Conservation (phyloP, 2,113 vertebrate genomes). For the Empidonax traillii region DNA sequence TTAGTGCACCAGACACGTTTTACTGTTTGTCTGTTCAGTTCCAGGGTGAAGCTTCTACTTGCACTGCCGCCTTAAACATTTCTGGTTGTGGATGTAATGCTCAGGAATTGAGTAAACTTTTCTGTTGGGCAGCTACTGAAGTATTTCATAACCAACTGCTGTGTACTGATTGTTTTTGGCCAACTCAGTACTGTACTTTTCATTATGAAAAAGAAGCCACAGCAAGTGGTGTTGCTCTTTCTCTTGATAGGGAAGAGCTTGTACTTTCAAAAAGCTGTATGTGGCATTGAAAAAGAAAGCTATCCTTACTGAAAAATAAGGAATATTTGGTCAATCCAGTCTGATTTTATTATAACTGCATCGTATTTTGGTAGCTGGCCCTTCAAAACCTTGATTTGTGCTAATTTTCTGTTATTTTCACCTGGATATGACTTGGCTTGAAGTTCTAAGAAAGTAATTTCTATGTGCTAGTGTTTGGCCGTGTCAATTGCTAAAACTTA, state of each 20-base stretch:
- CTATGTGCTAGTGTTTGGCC: neutral
- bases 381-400: neutral
- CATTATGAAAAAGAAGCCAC: neutral
- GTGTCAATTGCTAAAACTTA: neutral
- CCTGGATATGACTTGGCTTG: neutral
- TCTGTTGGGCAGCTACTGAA: neutral
- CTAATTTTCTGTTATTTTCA: neutral
- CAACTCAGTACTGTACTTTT: neutral
- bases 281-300: neutral
- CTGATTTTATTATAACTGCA: neutral
- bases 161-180: neutral
- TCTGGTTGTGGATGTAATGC: constrained; percentile 1
- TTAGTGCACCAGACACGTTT: neutral
- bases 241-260: neutral
- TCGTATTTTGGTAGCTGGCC: neutral
- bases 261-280: neutral
- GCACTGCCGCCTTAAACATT: neutral
- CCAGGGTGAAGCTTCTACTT: neutral
- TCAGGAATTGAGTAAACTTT: neutral
- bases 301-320: neutral
- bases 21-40: constrained; percentile 6
- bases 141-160: neutral
- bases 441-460: neutral
- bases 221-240: neutral
- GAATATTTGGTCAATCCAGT: neutral